Evolutionary conservation across 2,113 vertebrate species (phyloP).

Genomic region (Chrysemys picta): DNA sequence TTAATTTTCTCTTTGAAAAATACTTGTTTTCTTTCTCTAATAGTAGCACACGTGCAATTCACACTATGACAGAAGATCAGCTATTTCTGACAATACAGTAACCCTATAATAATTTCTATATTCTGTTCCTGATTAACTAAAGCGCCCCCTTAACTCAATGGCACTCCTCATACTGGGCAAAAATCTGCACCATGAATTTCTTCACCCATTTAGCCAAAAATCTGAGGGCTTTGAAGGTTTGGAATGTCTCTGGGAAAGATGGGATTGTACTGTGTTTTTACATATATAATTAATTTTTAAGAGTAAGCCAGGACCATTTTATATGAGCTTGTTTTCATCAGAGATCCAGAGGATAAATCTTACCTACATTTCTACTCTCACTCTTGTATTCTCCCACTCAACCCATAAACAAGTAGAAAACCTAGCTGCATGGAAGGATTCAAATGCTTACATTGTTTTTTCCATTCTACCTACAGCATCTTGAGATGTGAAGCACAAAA

Average conservation of each 20-base stretch:
- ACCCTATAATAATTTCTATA: not conserved
- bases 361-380: not conserved
- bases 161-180: not conserved
- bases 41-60: not conserved
- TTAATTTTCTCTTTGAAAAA: not conserved
- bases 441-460: not conserved
- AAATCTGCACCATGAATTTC: not conserved
- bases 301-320: not conserved
- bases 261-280: not conserved
- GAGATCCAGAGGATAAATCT: fast-evolving
- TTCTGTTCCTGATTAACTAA: not conserved
- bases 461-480: not conserved
- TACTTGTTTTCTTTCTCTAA: not conserved
- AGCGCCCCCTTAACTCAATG: not conserved
- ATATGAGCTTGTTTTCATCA: not conserved
- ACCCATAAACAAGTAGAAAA: not conserved
- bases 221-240: not conserved
- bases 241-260: not conserved
- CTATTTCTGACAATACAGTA: not conserved
- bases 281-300: not conserved
- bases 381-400: not conserved
- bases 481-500: not conserved
- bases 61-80: not conserved
- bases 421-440: not conserved
- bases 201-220: not conserved